Base-by-base conservation (phyloP, 2,888 invertebrate species). In the Galeruca laticollis region DNA sequence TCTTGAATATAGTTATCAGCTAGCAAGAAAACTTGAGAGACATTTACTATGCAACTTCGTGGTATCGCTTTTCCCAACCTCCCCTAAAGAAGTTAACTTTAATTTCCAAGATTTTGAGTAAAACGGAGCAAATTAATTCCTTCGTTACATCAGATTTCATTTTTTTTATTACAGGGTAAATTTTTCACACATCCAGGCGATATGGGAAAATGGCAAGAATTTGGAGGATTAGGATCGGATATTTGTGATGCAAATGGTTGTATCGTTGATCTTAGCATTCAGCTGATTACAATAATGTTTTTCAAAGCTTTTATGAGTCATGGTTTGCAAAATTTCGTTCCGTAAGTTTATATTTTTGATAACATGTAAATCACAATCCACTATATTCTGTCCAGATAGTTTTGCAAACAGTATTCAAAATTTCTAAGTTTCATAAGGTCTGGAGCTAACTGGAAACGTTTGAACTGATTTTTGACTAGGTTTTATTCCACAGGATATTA, bases 261-360 rank as follows among this genome's bases (percentile, higher is more conserved):
- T 80, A 83, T 89, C 11, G 86, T 87, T 21, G 89, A 90, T 78
- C 79, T 90, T 37, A 87, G 87, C 74, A 86, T 90, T 62, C 88
- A 89, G 76, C 80, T 90, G 60, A 85, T 87, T 15, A 87, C 88
- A 63, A 88, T 89, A 72, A 87, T 90, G 86, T 82, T 88, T 20
- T 87, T 88, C 20, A 90, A 90, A 79, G 88, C 89, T 75, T 78
- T 88, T 60, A 73, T 85, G 5, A 74, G 71, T 60, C 75, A 78
- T 52, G 59, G 75, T 13, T 21, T 56, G n/a, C 77, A 77, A 59
- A 43, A 76, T n/a, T 3, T 74, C 0, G 0, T 86, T 62, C 88
- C 89, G 89, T 89, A 83, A 86, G 88, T 86, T 68, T 40, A 40
- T 37, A 35, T 56, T 35, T 49, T 49, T 68, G 43, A 68, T 60